Evolutionary conservation across 2,888 invertebrate genomes (phyloP).

Genomic region (Zygogramma bicolorata): DNA sequence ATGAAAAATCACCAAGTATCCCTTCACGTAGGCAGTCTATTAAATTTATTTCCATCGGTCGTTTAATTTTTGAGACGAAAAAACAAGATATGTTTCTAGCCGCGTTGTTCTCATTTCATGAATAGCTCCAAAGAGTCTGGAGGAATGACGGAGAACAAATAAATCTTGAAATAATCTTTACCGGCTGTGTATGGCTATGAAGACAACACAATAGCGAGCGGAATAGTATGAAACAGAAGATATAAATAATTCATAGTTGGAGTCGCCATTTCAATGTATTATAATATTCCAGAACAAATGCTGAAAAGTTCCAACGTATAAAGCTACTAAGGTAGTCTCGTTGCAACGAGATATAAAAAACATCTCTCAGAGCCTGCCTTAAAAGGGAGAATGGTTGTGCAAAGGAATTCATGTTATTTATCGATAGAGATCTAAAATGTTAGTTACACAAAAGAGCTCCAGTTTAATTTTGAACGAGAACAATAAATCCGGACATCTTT

Average conservation of each 20-base stretch:
- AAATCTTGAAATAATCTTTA: conserved; percentile 53
- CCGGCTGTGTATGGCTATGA: conserved; percentile 47
- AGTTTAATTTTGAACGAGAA: conserved; percentile 57
- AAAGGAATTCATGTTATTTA: conserved; percentile 60
- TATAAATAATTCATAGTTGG: conserved; percentile 58
- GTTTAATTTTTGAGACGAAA: not conserved
- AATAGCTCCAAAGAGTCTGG: conserved; percentile 32
- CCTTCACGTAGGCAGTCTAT: too few species aligned
- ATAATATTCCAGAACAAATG: conserved; percentile 48
- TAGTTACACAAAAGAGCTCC: conserved; percentile 58
- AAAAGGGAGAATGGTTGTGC: conserved; percentile 57
- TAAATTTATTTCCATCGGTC: not conserved
- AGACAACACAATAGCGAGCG: conserved; percentile 54
- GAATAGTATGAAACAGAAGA: conserved; percentile 43
- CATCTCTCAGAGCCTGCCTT: conserved; percentile 56
- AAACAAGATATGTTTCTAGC: not conserved
- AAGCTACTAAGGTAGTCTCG: conserved; percentile 38
- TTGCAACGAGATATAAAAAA: conserved; percentile 44
- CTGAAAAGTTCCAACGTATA: conserved; percentile 39
- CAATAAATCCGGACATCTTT: conserved; percentile 54
- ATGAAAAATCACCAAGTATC: too few species aligned
- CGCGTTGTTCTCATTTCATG: conserved; percentile 34
- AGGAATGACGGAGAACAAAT: conserved; percentile 34
- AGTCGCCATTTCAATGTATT: conserved; percentile 56
- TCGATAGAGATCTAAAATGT: conserved; percentile 61